phyloP scores from a whole-genome alignment of 2,113 vertebrate species.

The Empidonax alnorum region DNA sequence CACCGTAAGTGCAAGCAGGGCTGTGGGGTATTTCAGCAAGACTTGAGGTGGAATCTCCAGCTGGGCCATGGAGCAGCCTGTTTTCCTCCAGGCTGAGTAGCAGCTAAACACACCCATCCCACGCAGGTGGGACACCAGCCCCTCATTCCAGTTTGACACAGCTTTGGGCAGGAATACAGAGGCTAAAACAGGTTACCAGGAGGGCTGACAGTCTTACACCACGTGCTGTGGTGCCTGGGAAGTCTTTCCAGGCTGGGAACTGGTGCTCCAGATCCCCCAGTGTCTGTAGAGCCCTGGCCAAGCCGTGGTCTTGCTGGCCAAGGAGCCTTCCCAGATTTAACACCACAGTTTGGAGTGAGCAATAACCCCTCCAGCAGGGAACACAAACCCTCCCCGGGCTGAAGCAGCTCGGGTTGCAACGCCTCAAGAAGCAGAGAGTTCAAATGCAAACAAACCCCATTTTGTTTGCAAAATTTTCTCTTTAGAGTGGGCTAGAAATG shows the following conservation, averaged over 20 bases:
- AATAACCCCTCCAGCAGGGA: background rate
- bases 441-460: background rate
- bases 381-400: background rate
- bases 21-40: background rate
- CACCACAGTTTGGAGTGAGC: background rate
- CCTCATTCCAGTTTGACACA: background rate
- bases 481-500: background rate
- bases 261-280: background rate
- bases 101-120: background rate
- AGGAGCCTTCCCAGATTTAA: background rate
- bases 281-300: background rate
- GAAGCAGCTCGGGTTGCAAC: background rate
- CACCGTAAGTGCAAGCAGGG: background rate
- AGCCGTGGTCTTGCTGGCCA: background rate
- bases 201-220: background rate
- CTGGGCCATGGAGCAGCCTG: background rate
- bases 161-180: background rate
- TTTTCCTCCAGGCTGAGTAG: background rate
- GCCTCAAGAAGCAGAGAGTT: background rate
- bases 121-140: background rate
- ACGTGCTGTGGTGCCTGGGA: fast-evolving
- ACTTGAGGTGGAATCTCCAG: background rate
- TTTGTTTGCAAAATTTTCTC: background rate
- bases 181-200: background rate
- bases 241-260: background rate